Evolutionary conservation across 2,888 invertebrate genomes (phyloP).

Genomic region (Xylota sylvarum): DNA sequence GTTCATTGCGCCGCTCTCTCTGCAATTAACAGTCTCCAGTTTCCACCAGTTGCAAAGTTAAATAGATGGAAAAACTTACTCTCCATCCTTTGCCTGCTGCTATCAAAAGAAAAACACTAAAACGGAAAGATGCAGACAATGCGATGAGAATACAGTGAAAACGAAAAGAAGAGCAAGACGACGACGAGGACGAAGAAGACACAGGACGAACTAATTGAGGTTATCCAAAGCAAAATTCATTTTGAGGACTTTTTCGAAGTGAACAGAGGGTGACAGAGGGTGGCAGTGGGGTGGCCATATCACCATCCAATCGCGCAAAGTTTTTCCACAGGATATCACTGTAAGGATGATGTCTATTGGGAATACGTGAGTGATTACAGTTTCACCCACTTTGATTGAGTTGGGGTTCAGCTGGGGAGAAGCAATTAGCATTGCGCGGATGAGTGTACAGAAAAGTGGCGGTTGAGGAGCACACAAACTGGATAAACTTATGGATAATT

Average conservation of each 20-base stretch:
- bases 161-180: not conserved
- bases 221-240: slow-evolving; percentile 65
- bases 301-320: slow-evolving; percentile 17
- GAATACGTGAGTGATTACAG: slow-evolving; percentile 72
- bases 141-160: slow-evolving; percentile 33
- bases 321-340: slow-evolving; percentile 35
- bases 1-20: slow-evolving; percentile 16
- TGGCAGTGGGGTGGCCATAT: not conserved
- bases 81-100: slow-evolving; percentile 1
- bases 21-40: slow-evolving; percentile 65
- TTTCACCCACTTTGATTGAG: slow-evolving; percentile 50
- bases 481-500: slow-evolving; percentile 67
- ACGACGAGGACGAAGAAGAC: not conserved
- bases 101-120: slow-evolving; percentile 52
- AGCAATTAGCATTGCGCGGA: slow-evolving; percentile 63
- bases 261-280: too few species aligned
- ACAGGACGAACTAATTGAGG: slow-evolving; percentile 70
- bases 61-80: slow-evolving; percentile 72
- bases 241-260: slow-evolving; percentile 47
- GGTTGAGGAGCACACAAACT: slow-evolving; percentile 18
- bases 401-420: slow-evolving; percentile 6
- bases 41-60: slow-evolving; percentile 73
- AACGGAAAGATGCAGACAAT: slow-evolving; percentile 34
- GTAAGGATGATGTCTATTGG: slow-evolving; percentile 37
- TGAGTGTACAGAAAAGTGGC: slow-evolving; percentile 34